Conservation (phyloP, 2,888 invertebrate genomes). For the Cyclophora albipunctata region DNA sequence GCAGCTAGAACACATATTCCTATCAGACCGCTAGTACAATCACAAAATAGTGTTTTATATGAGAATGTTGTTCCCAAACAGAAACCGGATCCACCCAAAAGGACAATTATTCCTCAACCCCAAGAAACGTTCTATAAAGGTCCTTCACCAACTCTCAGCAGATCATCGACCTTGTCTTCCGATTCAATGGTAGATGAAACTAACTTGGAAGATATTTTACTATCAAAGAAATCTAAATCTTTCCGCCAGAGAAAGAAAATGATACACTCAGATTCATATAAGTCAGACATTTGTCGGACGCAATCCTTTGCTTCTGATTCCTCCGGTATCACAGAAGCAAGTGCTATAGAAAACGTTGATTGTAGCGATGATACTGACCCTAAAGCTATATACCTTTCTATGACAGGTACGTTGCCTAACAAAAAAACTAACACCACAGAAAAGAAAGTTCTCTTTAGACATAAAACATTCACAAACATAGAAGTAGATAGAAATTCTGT, state of each 20-base stretch:
- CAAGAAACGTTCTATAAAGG: constrained; percentile 28
- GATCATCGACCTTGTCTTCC: constrained; percentile 55
- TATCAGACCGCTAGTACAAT: constrained; percentile 32
- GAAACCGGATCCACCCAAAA: constrained; percentile 47
- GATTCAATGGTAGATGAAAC: constrained; percentile 65
- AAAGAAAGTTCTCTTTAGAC: constrained; percentile 62
- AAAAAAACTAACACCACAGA: constrained; percentile 38
- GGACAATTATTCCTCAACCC: constrained; percentile 30
- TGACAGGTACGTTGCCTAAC: constrained; percentile 61
- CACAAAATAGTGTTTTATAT: constrained; percentile 41
- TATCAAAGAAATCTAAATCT: constrained; percentile 66
- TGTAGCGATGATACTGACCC: constrained; percentile 47
- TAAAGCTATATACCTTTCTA: constrained; percentile 49
- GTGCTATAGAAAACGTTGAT: constrained; percentile 67
- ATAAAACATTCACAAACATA: constrained; percentile 68
- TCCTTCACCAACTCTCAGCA: constrained; percentile 38
- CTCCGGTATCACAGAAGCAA: constrained; percentile 55
- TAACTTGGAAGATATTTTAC: constrained; percentile 64
- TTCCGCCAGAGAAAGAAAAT: constrained; percentile 47
- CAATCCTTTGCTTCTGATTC: constrained; percentile 53
- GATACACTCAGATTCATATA: constrained; percentile 30
- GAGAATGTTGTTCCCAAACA: constrained; percentile 50
- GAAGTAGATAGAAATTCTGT: constrained; percentile 58
- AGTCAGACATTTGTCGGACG: constrained; percentile 41
- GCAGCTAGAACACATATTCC: constrained; percentile 55